Base-by-base conservation (phyloP, 1,140 invertebrate species). In the Bombus waltoni region DNA sequence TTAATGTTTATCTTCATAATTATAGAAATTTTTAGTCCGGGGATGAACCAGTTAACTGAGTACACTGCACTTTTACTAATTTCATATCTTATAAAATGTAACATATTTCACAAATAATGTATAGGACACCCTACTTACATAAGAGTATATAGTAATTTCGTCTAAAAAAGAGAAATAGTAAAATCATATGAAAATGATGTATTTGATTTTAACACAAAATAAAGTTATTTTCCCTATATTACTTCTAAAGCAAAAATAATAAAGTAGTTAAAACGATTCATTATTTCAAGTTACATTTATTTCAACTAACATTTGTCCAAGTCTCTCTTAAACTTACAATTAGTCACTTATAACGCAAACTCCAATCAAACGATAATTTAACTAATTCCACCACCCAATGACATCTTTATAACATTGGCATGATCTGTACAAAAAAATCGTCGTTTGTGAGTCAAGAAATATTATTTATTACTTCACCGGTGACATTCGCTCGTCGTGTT, bases 371-470 rank as follows among this genome's bases (percentile, higher is more conserved):
- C n/a, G 35, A 11, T 9, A 53, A 11, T 9, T 42, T 3, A 53
- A 42, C 40, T 72, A 72, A 73, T n/a, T 74, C 11, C 3, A 18
- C 11, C 32, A 35, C 25, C 5, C 11, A 38, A 76, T 28, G 25
- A 1, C 53, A 28, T 74, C 5, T 32, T 47, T 35, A 13, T 3
- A 13, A 35, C 5, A 25, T 15, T 74, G 5, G 5, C 22, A 13
- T 18, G 35, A 68, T 68, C 28, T n/a, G 22, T 18, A 28, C n/a
- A 35, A 11, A 35, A 32, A 38, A 47, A 44, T 11, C 35, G 10
- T 53, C 47, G 28, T 15, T 80, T n/a, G 40, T 53, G 77, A 68
- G 13, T 18, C 62, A n/a, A 47, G 9, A n/a, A 79, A 79, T 68
- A 68, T 68, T 68, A 79, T 79, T 68, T 71, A 72, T 15, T 25